Evolutionary conservation across 2,113 vertebrate genomes (phyloP).

Genomic region (Alectura lathami): DNA sequence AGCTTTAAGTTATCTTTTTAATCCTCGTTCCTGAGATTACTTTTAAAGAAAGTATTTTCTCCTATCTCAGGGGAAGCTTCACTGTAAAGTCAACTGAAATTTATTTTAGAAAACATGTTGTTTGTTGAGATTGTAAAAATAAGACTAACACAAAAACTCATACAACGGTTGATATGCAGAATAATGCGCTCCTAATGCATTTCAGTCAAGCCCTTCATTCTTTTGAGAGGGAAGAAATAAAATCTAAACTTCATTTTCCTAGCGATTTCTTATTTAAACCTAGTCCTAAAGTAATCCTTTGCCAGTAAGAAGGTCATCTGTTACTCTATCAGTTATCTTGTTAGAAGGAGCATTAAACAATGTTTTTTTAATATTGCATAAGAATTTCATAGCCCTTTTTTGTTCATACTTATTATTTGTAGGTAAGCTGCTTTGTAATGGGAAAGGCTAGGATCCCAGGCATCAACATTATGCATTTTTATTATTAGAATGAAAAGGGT

Average conservation of each 20-base stretch:
- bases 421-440: no score
- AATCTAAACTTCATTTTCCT: background rate
- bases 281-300: background rate
- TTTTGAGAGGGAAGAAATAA: slow-evolving; percentile 3
- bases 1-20: slow-evolving; percentile 77
- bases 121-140: slow-evolving; percentile 41
- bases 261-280: background rate
- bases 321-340: background rate
- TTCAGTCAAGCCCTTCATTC: background rate
- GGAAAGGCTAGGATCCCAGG: background rate
- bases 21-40: slow-evolving; percentile 77
- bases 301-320: background rate
- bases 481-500: background rate
- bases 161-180: background rate
- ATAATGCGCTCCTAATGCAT: slow-evolving; percentile 24
- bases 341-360: background rate
- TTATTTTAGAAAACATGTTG: slow-evolving; percentile 44
- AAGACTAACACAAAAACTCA: background rate
- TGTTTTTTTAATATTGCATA: background rate
- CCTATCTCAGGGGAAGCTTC: slow-evolving; percentile 70
- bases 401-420: no score
- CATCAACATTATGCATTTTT: background rate
- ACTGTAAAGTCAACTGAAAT: slow-evolving; percentile 50
- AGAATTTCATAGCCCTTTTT: background rate
- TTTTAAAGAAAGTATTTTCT: slow-evolving; percentile 73